Base-by-base conservation (phyloP, 1,140 invertebrate genomes). In the Leguminivora glycinivorella region DNA sequence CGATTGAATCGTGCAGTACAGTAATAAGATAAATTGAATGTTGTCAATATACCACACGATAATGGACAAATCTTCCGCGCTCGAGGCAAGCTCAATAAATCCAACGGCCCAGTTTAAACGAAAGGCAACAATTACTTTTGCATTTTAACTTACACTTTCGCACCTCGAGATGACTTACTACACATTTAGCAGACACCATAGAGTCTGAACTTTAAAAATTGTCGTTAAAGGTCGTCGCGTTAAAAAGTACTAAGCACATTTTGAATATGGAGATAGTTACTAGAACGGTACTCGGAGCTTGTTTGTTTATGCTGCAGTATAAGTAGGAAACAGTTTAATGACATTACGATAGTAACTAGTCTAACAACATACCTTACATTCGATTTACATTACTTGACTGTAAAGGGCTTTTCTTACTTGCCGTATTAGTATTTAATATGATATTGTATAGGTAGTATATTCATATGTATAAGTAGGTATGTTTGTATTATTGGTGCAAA, bases 131-230 rank as follows among this genome's bases (percentile, higher is more conserved):
- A 60, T 63, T 63, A 63, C 58, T 26, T 58, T 25, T n/a, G 22
- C 25, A 26, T 26, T 58, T 43, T 58, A 26, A 58, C 26, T 58
- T 58, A 58, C 25, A 58, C 29, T 63, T 63, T 63, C 58, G 26
- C 29, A 63, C 58, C 9, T 29, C 29, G 12, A 52, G 17, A 34
- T 34, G 24, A 14, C 56, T 9, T 26, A 17, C 0, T 60, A 29
- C 17, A 63, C 29, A 17, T 63, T 63, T 34, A n/a, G 3, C 1
- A 14, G 1, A 34, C 31, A 4, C 25, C 25, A 4, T 29, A n/a
- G 26, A 14, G 24, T 24, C 17, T 26, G 56, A 22, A 63, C 6
- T 9, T 63, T 9, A 63, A 63, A 22, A n/a, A 29, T 4, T 34
- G 5, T 17, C 14, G 6, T 63, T 12, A 63, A 29, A 63, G 2